Evolutionary conservation across 2,797 vertebrate species (phyloP), one percentile per base, ranked within the genome.

Genomic region (Gobio occitaniae): DNA sequence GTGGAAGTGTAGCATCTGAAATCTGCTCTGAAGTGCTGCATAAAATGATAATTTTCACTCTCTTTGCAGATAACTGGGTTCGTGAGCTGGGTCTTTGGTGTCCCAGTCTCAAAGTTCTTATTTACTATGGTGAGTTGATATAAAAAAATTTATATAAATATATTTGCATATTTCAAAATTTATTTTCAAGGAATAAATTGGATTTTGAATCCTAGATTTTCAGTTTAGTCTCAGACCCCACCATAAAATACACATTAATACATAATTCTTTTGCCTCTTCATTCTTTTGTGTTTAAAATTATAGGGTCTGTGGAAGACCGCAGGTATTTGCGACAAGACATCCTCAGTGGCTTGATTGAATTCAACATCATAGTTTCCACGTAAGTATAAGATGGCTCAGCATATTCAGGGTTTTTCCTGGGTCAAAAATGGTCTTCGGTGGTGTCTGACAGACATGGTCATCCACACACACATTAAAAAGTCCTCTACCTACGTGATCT

Each of bases 281-380:
- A 0, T 44, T 61, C 11, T 52, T 65, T 75, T 44, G 10, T 78
- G 16, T 71, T 78, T 25, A 29, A 63, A 2, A 86, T 89, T 83
- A 6, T 69, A 99, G 98, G 98, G 72, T 97, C 97, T 84, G 92
- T 96, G 79, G 97, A 99, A 89, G 97, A 99, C 21, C 95, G 98
- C 63, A 96, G 93, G 89, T 96, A 96, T 90, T 95, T 99, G 90
- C 96, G 95, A 89, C 92, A 95, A 16, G 96, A 98, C 86, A 98
- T 99, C 91, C 94, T 95, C 85, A 96, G 93, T 90, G 92, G 92
- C 81, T 91, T 88, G 0, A 89, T 95, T 36, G 95, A 97, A 11
- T 98, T 97, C 85, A 96, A 97, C 80, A 96, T 99, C 84, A 97
- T 99, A 32, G 93, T 99, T 70, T 97, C 97, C 56, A 99, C 98